These are phyloP conservation scores for Cydia pomonella DNA, from an alignment of 1,140 invertebrate genomes.

Conservation along the genomic window DNA sequence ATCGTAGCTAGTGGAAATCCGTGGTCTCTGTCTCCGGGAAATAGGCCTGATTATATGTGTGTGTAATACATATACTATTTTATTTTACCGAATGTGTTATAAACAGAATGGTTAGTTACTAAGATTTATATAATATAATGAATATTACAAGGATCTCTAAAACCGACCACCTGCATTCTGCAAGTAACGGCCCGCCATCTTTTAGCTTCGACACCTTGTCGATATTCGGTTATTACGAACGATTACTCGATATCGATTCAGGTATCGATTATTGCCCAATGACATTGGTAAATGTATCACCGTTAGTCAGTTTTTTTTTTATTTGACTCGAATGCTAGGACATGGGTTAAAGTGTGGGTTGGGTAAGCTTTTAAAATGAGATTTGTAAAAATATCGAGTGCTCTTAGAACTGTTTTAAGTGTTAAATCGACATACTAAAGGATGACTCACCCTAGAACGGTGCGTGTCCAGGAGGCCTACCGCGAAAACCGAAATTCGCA, in stretches of 20 bases:
- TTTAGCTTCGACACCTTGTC: conserved; percentile 31
- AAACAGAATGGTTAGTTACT: background rate
- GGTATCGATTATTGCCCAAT: conserved; percentile 26
- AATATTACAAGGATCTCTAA: background rate
- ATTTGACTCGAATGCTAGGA: background rate
- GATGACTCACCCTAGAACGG: too few species aligned
- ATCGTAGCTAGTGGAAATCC: too few species aligned
- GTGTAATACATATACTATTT: too few species aligned
- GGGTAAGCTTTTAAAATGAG: too few species aligned
- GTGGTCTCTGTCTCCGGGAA: too few species aligned
- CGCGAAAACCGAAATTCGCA: too few species aligned
- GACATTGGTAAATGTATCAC: conserved; percentile 33
- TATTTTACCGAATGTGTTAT: background rate
- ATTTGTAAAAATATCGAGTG: too few species aligned
- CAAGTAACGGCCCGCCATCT: conserved; percentile 28
- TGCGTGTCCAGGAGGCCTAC: too few species aligned
- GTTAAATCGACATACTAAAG: too few species aligned
- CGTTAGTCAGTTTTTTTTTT: conserved; percentile 8
- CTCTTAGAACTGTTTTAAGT: too few species aligned
- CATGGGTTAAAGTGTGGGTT: too few species aligned
- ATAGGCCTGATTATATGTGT: too few species aligned
- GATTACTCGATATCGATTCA: conserved; percentile 35
- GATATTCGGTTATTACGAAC: conserved; percentile 34
- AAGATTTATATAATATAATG: background rate
- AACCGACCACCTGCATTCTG: conserved; percentile 34